These are phyloP conservation scores for Odontocolon sp. DNA, from an alignment of 2,888 invertebrate species.

Conservation along the genomic window DNA sequence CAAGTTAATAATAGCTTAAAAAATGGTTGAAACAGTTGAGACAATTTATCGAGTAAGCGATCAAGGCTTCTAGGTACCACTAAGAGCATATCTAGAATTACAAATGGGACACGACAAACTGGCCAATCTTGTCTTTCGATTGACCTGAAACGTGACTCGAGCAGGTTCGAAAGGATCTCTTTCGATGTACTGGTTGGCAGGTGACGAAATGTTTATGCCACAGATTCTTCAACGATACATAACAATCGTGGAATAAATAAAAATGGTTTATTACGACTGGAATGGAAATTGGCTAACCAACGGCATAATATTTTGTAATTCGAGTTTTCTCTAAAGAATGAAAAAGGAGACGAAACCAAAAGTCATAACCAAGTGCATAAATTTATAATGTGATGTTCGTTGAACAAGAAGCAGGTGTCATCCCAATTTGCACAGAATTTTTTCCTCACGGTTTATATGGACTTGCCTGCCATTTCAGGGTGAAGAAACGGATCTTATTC, in stretches of 20 bases:
- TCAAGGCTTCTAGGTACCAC: conserved; percentile 15
- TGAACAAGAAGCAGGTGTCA: conserved; percentile 43
- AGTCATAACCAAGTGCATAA: not conserved
- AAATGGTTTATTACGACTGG: not conserved
- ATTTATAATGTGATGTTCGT: not conserved
- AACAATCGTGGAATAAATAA: conserved; percentile 24
- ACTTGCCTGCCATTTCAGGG: not conserved
- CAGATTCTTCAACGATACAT: conserved; percentile 49
- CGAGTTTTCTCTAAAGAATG: not conserved
- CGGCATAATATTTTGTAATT: not conserved
- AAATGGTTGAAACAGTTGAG: conserved; percentile 22
- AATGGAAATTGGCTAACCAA: conserved; percentile 11
- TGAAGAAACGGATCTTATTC: conserved; percentile 4
- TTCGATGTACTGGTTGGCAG: conserved; percentile 39
- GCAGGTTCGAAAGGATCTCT: conserved; percentile 36
- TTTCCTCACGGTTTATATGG: conserved; percentile 5
- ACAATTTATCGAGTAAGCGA: conserved; percentile 35
- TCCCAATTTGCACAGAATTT: not conserved
- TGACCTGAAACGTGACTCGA: conserved; percentile 52
- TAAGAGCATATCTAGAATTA: conserved; percentile 5
- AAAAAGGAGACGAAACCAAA: not conserved
- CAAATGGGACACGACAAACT: not conserved
- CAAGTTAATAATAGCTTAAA: no score
- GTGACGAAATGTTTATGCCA: conserved; percentile 42
- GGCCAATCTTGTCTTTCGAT: conserved; percentile 32